Conservation (phyloP, 2,888 invertebrate species). For the Hyppa rectilinea region DNA sequence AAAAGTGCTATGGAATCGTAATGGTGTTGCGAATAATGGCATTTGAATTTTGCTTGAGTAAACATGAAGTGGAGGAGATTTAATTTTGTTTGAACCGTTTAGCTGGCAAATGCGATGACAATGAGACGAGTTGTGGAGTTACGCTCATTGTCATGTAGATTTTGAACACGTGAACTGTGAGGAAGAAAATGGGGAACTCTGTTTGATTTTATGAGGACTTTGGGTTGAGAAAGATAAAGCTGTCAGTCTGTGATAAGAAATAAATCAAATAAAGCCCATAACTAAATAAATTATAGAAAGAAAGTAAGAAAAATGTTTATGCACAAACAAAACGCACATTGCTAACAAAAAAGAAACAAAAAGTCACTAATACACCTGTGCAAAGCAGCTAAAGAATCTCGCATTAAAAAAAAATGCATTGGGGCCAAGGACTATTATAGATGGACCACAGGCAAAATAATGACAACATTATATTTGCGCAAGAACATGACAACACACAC, state of each 20-base stretch:
- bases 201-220: conserved; percentile 21
- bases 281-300: too few relatives aligned
- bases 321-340: too few relatives aligned
- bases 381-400: too few relatives aligned
- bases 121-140: conserved; percentile 55
- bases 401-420: too few relatives aligned
- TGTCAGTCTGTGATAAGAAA: not conserved
- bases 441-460: too few relatives aligned
- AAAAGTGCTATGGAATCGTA: conserved; percentile 79
- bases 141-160: conserved; percentile 38
- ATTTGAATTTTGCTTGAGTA: conserved; percentile 72
- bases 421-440: too few relatives aligned
- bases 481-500: too few relatives aligned
- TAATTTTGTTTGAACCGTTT: conserved; percentile 63
- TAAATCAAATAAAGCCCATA: too few relatives aligned
- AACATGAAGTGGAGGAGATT: conserved; percentile 66
- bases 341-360: too few relatives aligned
- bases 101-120: conserved; percentile 55
- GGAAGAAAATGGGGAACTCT: conserved; percentile 12
- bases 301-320: too few relatives aligned
- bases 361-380: too few relatives aligned
- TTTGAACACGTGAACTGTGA: conserved; percentile 35
- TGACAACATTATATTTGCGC: too few relatives aligned
- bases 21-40: conserved; percentile 73
- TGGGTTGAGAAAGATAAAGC: not conserved